Conservation (phyloP, 2,797 vertebrate species). For the Allobates femoralis region DNA sequence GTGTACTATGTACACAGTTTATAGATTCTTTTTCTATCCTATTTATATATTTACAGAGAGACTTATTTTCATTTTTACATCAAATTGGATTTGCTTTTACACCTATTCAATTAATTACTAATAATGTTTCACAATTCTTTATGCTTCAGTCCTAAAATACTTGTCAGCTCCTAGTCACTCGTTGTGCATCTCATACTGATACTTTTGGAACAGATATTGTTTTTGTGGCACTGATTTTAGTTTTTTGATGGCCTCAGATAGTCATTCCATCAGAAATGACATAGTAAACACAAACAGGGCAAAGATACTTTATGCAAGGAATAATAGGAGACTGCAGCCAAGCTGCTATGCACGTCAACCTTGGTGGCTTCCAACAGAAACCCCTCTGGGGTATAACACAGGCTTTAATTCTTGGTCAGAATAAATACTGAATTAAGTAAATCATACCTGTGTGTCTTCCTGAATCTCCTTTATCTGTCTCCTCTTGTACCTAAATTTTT, state of each 20-base stretch:
- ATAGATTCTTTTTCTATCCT: no score
- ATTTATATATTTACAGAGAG: no score
- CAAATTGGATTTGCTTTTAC: no score
- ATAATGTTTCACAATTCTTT: not conserved
- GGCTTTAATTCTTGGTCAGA: not conserved
- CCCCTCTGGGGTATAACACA: not conserved
- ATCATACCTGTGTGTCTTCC: slow-evolving; percentile 84
- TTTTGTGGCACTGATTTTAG: not conserved
- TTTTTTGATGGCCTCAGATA: not conserved
- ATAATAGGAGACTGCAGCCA: not conserved
- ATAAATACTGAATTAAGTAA: not conserved
- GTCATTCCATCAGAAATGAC: not conserved
- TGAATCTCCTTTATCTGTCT: slow-evolving; percentile 83
- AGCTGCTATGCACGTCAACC: not conserved
- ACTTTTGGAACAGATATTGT: no score
- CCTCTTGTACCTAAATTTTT: slow-evolving; percentile 79
- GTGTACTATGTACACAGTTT: no score
- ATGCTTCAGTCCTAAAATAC: not conserved
- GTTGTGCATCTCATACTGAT: no score
- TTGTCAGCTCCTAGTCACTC: not conserved
- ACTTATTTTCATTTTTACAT: no score
- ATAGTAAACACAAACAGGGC: not conserved
- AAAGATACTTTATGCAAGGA: not conserved
- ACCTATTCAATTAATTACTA: no score
- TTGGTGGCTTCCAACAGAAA: not conserved